Evolutionary conservation across 1,140 invertebrate species (phyloP).

Genomic region (Dinoponera quadriceps): DNA sequence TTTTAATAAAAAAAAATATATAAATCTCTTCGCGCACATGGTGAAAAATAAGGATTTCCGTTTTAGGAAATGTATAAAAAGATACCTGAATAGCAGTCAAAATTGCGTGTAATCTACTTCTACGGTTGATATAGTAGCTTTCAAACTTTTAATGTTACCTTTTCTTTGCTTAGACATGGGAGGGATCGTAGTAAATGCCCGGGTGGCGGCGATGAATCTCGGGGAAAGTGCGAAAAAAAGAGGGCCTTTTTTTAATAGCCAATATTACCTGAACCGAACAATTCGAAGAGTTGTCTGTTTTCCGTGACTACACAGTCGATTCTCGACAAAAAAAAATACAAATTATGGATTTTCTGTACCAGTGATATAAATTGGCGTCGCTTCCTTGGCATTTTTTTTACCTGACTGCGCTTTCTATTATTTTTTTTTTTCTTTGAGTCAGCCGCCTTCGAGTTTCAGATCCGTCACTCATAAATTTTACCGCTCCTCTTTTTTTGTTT

Average conservation of each 20-base stretch:
- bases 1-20: not conserved
- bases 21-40: too few relatives aligned
- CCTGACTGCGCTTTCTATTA: conserved; percentile 78
- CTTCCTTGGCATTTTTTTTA: conserved; percentile 61
- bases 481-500: conserved; percentile 31
- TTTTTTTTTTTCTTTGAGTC: conserved; percentile 61
- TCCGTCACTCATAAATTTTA: not conserved
- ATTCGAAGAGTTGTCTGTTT: conserved; percentile 66
- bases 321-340: conserved; percentile 73
- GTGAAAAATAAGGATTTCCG: not conserved
- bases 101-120: not conserved
- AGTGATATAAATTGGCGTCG: conserved; percentile 65
- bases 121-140: not conserved
- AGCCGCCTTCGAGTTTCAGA: not conserved
- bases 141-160: conserved; percentile 1
- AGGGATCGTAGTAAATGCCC: conserved; percentile 62
- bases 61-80: not conserved
- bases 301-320: conserved; percentile 59
- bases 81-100: not conserved
- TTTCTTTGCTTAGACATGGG: conserved; percentile 34
- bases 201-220: conserved; percentile 43
- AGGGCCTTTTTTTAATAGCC: conserved; percentile 72
- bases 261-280: conserved; percentile 57
- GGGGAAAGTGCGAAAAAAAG: conserved; percentile 73
- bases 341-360: conserved; percentile 68